These are phyloP conservation scores for Sphaeridia pumilis DNA, from an alignment of 2,888 invertebrate species.

Conservation along the genomic window DNA sequence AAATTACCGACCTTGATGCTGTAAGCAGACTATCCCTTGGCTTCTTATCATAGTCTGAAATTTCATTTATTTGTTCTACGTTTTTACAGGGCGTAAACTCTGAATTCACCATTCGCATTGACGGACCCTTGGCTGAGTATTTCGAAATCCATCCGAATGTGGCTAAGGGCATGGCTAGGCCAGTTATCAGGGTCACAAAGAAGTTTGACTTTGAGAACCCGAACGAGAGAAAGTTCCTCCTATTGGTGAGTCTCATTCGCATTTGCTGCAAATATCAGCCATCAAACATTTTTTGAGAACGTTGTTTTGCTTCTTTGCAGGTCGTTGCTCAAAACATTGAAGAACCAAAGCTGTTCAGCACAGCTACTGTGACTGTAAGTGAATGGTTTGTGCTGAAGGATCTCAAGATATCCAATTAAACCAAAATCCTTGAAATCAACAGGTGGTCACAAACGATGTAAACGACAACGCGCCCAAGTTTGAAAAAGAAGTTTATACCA, in stretches of 20 bases:
- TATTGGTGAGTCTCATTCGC: conserved; percentile 48
- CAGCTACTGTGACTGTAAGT: conserved; percentile 65
- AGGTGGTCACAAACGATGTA: conserved; percentile 49
- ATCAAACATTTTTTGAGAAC: no score
- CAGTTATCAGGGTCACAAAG: conserved; percentile 67
- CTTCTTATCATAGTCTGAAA: neutral
- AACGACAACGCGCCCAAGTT: conserved; percentile 60
- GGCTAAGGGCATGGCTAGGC: conserved; percentile 67
- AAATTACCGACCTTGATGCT: conserved; percentile 73
- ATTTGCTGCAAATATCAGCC: neutral
- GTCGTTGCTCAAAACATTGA: conserved; percentile 73
- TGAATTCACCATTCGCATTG: conserved; percentile 62
- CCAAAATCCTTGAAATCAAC: no score
- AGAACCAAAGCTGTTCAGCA: conserved; percentile 61
- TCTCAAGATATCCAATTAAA: no score
- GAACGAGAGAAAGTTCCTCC: conserved; percentile 79
- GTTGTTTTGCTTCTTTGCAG: conserved; percentile 40
- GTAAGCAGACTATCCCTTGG: no score
- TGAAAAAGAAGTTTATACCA: conserved; percentile 49
- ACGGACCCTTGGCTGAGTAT: conserved; percentile 63
- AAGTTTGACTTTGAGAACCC: conserved; percentile 80
- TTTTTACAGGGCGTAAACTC: conserved; percentile 64
- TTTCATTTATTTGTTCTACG: no score
- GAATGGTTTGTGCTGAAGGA: no score
- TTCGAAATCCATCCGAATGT: conserved; percentile 71